Conservation (phyloP, 2,888 invertebrate species). For the Drosophila maculinotata region DNA sequence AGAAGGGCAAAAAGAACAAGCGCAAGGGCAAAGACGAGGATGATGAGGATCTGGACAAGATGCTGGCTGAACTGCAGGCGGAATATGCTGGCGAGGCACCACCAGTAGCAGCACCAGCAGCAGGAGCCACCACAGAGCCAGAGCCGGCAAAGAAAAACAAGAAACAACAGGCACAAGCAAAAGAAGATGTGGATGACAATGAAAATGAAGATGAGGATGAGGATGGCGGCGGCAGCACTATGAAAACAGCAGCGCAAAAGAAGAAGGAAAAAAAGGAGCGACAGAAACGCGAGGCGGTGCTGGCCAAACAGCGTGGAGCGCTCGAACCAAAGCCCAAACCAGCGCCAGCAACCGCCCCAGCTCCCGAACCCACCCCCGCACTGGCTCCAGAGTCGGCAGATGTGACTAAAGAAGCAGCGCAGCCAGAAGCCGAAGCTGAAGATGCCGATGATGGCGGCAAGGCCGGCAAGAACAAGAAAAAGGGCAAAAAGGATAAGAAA, state of each 20-base stretch:
- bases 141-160: slow-evolving; percentile 82
- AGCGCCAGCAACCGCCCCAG: slow-evolving; percentile 71
- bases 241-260: slow-evolving; percentile 94
- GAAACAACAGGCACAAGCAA: slow-evolving; percentile 54
- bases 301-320: slow-evolving; percentile 81
- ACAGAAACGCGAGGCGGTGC: slow-evolving; percentile 89
- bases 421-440: slow-evolving; percentile 60
- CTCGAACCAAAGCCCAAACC: slow-evolving; percentile 83
- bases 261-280: slow-evolving; percentile 95
- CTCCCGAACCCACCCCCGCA: slow-evolving; percentile 40
- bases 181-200: slow-evolving; percentile 82
- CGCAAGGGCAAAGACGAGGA: slow-evolving; percentile 92
- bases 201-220: slow-evolving; percentile 87
- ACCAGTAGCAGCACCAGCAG: slow-evolving; percentile 83
- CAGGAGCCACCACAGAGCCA: slow-evolving; percentile 25
- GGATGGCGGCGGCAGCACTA: slow-evolving; percentile 87
- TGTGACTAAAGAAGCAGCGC: slow-evolving; percentile 21
- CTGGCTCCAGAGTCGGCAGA: slow-evolving; percentile 44
- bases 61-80: slow-evolving; percentile 91
- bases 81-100: slow-evolving; percentile 91
- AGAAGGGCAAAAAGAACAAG: slow-evolving; percentile 90
- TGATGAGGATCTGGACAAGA: slow-evolving; percentile 91
- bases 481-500: slow-evolving; percentile 85
- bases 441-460: slow-evolving; percentile 73
- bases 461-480: slow-evolving; percentile 83